Evolutionary conservation across 2,797 vertebrate species (phyloP).

Genomic region (Acomys russatus): DNA sequence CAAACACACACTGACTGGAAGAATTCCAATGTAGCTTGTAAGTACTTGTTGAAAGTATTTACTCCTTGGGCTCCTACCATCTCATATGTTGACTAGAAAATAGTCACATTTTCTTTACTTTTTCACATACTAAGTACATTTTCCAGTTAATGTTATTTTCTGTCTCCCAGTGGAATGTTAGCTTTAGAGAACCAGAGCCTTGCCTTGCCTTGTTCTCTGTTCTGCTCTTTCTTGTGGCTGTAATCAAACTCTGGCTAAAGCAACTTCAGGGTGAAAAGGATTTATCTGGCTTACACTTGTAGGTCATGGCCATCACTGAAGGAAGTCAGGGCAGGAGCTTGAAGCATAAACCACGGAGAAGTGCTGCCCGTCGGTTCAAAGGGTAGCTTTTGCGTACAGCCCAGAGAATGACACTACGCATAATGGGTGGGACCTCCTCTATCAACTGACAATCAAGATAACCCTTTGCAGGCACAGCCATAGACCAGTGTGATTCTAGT

Average conservation of each 20-base stretch:
- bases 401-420: not conserved
- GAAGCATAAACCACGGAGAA: not conserved
- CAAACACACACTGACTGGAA: not conserved
- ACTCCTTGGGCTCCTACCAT: not conserved
- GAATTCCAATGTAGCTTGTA: not conserved
- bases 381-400: not conserved
- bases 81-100: not conserved
- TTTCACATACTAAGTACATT: not conserved
- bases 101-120: not conserved
- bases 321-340: not conserved
- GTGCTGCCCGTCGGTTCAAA: not conserved
- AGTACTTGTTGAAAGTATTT: not conserved
- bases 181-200: not conserved
- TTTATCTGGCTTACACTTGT: not conserved
- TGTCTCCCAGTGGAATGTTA: not conserved
- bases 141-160: slow-evolving; percentile 9
- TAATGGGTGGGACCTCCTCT: not conserved
- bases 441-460: not conserved
- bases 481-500: not conserved
- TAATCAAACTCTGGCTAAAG: not conserved
- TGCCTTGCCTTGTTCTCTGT: not conserved
- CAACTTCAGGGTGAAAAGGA: not conserved
- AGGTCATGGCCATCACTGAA: not conserved
- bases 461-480: not conserved
- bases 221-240: not conserved